Evolutionary conservation across 1,140 invertebrate genomes (phyloP), one percentile per base, ranked within the genome.

Genomic region (Hylaeus anthracinus): DNA sequence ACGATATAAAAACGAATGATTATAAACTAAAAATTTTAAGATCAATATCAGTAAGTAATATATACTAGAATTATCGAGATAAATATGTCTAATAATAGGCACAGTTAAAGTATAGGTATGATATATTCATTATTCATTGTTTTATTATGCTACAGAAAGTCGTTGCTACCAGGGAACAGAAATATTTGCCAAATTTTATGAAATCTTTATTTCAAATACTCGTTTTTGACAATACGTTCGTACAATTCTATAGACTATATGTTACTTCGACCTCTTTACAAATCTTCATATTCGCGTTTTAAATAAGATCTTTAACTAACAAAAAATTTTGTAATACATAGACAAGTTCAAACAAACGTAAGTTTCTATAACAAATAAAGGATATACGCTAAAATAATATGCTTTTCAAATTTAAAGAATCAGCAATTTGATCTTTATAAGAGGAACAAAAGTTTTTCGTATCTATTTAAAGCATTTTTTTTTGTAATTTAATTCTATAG

Each of bases 151-250:
- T 88, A 83, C 84, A 77, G 80, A 82, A 88, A 90, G 86, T 87
- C 88, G 88, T 90, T 91, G 90, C 87, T 92, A 92, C 79, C 90
- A 92, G 92, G 92, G 92, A 93, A 93, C 91, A 86, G 76, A 90
- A 85, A 90, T 87, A 84, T 89, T 88, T 75, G 82, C 80, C 81
- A 87, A 88, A 86, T 78, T 87, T 79, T 90, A 86, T 85, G 70
- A 89, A 89, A 90, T 74, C 76, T 89, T 89, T 88, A 89, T 87
- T 88, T 85, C 86, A 86, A 91, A 89, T 84, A 81, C 84, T 88
- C 83, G 83, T 87, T 88, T 81, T 84, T 89, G 88, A 91, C 88
- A 91, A 90, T 88, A 83, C 79, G 66, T 91, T 86, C 88, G 61
- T 92, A 91, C 88, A 91, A 87, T 90, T 74, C 81, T 86, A 90